phyloP scores from a whole-genome alignment of 2,113 vertebrate species.

The Dicrurus megarhynchus region DNA sequence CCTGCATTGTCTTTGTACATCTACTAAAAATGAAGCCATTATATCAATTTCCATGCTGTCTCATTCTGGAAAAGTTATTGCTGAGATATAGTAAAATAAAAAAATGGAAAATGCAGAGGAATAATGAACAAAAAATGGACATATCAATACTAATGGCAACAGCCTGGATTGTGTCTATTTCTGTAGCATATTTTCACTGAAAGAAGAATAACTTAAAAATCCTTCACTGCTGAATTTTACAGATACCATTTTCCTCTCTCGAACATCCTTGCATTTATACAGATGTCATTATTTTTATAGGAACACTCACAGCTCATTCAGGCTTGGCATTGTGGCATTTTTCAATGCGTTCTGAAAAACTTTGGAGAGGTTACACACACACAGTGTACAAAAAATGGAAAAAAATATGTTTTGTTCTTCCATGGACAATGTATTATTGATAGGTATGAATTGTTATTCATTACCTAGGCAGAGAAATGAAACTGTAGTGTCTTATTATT shows the following conservation, averaged over 20 bases:
- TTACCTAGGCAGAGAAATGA: background rate
- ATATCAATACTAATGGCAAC: rapidly evolving
- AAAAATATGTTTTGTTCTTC: background rate
- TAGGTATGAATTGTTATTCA: background rate
- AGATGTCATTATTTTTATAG: background rate
- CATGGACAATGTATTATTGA: background rate
- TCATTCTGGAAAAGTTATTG: background rate
- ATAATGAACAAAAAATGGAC: background rate
- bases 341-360: background rate
- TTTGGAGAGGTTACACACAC: background rate
- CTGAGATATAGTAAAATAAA: background rate
- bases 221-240: background rate
- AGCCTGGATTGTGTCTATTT: background rate
- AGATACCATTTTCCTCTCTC: background rate
- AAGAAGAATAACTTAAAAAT: background rate
- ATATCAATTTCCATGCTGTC: background rate
- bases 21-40: background rate
- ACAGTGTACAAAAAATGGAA: background rate
- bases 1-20: background rate
- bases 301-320: background rate
- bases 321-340: background rate
- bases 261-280: background rate
- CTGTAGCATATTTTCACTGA: background rate
- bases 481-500: background rate
- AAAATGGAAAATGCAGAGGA: background rate